A percentile compares a stretch with the other conserved stretches of the same genome.
These are phyloP conservation scores for Craseonycteris thonglongyai DNA, from an alignment of 2,113 vertebrate species.

Conservation along the genomic window DNA sequence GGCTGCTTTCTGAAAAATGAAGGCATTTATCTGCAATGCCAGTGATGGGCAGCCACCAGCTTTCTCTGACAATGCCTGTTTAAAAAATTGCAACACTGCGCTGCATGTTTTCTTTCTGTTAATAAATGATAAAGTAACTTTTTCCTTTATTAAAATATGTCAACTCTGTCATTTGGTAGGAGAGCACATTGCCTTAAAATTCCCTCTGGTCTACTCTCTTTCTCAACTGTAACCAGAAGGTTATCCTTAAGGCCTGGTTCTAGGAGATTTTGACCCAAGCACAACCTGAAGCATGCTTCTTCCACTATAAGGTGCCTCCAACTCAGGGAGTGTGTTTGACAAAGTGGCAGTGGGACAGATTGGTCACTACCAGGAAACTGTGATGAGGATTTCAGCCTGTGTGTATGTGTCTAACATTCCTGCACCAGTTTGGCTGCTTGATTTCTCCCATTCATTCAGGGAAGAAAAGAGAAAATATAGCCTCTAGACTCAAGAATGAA, in stretches of 20 bases:
- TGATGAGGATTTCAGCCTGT: not conserved
- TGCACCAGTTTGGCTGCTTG: not conserved
- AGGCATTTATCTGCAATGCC: not conserved
- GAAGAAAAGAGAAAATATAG: not conserved
- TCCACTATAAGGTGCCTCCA: not conserved
- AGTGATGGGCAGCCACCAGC: not conserved
- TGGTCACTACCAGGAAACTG: not conserved
- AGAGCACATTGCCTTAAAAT: not conserved
- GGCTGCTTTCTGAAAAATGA: not conserved
- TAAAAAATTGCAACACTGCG: not conserved
- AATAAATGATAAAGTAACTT: not conserved
- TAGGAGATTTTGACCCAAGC: not conserved
- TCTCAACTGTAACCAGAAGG: not conserved
- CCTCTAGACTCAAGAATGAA: not conserved
- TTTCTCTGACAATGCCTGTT: not conserved
- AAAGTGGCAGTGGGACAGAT: not conserved
- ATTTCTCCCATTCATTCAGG: not conserved
- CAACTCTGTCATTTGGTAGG: not conserved
- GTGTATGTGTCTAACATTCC: not conserved
- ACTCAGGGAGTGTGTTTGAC: not conserved
- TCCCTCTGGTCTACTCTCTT: not conserved
- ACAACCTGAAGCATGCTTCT: not conserved
- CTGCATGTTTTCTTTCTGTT: not conserved
- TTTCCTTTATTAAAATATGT: constrained; percentile 1
- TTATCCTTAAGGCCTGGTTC: not conserved